These are phyloP conservation scores for Mormyrus hasselquistii DNA, from an alignment of 2,797 vertebrate genomes.

Conservation along the genomic window DNA sequence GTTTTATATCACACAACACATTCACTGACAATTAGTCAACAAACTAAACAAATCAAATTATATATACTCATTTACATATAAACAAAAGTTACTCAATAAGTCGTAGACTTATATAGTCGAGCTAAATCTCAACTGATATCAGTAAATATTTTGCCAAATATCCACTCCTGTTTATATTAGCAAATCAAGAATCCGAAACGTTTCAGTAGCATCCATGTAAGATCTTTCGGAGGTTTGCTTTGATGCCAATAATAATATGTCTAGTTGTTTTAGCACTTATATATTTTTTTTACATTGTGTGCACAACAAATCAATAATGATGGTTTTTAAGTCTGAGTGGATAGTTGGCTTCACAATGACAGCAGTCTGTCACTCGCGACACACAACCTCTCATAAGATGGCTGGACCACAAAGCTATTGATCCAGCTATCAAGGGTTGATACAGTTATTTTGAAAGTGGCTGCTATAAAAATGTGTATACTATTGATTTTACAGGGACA, in stretches of 20 bases:
- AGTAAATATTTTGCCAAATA: neutral
- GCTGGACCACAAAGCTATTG: conserved; percentile 93
- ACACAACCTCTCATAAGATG: conserved; percentile 92
- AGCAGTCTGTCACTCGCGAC: conserved; percentile 98
- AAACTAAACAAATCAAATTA: conserved; percentile 4
- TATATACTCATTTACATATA: neutral
- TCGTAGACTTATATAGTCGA: neutral
- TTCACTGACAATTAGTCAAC: neutral
- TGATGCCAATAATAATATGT: conserved; percentile 89
- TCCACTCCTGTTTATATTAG: neutral
- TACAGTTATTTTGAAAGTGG: conserved; percentile 87
- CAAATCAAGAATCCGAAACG: neutral
- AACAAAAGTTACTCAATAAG: neutral
- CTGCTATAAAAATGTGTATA: conserved; percentile 65
- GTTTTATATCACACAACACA: conserved; percentile 3
- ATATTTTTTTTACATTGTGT: conserved; percentile 96
- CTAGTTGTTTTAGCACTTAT: conserved; percentile 88
- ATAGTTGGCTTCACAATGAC: conserved; percentile 93
- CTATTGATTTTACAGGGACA: neutral
- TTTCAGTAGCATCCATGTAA: conserved; percentile 67
- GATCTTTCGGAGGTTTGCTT: conserved; percentile 87
- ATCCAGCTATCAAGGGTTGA: conserved; percentile 98
- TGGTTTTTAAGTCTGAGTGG: conserved; percentile 86
- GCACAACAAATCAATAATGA: conserved; percentile 94
- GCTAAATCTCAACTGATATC: neutral